Evolutionary conservation across 2,113 vertebrate genomes (phyloP), one percentile per base, ranked within the genome.

Genomic region (Chiloscyllium plagiosum): DNA sequence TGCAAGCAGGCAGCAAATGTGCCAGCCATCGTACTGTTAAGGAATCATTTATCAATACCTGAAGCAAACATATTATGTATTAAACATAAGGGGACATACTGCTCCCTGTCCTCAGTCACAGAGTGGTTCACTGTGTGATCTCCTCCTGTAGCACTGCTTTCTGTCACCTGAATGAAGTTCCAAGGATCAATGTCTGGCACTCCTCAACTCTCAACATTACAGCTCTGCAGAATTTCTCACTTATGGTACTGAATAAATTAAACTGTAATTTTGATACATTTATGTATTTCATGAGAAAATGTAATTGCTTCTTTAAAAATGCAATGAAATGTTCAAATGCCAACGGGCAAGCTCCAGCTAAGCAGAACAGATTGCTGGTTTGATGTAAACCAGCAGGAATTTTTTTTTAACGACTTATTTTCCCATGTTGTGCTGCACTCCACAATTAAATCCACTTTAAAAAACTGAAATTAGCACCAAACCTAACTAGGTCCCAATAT

Each of bases 401-500:
- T 89, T 52, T 26, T 52, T 33, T 52, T n/a, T 56, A 90, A 90
- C 26, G 33, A 61, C 87, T 61, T 33, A 33, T 90, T 33, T 90
- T 33, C 10, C 86, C 86, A 29, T 29, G 47, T 29, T 89, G 50
- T 89, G 86, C 50, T 26, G 2, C 24, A 52, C 2, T 90, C 87
- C 50, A 61, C 52, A 90, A 61, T 90, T 89, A 90, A 90, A 90
- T 52, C 56, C 10, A 29, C 33, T 8, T 56, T 61, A 56, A 90
- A 61, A 89, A 89, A 61, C 56, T 12, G 29, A 90, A 90, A 90
- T 90, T 90, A 90, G 87, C 33, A 33, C 87, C 87, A 56, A 33
- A 61, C 52, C 52, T 61, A 52, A 90, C 52, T 52, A 61, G 50
- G 10, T 76, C 56, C 24, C 87, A 61, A 61, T 61, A 33, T 29